Conservation (phyloP, 2,113 vertebrate genomes). For the Aleadryas rufinucha region DNA sequence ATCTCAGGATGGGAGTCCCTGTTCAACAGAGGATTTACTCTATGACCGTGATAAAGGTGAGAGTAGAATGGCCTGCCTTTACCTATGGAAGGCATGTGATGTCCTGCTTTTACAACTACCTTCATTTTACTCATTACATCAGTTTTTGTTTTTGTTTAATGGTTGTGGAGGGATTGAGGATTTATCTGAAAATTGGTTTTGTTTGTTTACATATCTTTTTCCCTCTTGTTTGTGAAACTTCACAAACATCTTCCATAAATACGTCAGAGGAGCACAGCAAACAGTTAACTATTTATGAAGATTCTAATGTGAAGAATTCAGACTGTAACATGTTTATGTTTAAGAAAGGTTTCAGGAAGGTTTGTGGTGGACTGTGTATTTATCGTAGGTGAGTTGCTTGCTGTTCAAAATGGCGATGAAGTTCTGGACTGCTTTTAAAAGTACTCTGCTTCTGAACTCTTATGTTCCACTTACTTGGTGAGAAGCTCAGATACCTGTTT, state of each 20-base stretch:
- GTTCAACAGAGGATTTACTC: constrained; percentile 86
- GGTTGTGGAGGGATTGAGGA: constrained; percentile 47
- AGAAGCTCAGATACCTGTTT: not conserved
- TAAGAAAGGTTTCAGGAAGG: not conserved
- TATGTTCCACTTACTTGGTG: not conserved
- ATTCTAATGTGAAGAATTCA: constrained; percentile 15
- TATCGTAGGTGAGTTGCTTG: not conserved
- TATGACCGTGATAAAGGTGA: constrained; percentile 95
- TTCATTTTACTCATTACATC: constrained; percentile 74
- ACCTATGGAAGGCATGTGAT: constrained; percentile 4
- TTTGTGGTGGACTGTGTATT: not conserved
- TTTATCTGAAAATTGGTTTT: constrained; percentile 51
- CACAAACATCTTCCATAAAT: constrained; percentile 83
- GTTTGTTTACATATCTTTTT: constrained; percentile 66
- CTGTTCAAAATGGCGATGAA: not conserved
- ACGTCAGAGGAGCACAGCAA: constrained; percentile 76
- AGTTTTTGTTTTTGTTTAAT: constrained; percentile 46
- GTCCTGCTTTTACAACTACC: constrained; percentile 58
- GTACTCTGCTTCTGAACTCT: not conserved
- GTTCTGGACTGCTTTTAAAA: constrained; percentile 16
- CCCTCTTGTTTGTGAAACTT: constrained; percentile 73
- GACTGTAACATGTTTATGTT: not conserved
- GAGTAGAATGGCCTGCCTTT: constrained; percentile 14
- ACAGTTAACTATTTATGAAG: constrained; percentile 49
- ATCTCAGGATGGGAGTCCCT: constrained; percentile 92